These are phyloP conservation scores for Lycodopsis pacificus DNA, from an alignment of 2,797 vertebrate species.

Conservation along the genomic window DNA sequence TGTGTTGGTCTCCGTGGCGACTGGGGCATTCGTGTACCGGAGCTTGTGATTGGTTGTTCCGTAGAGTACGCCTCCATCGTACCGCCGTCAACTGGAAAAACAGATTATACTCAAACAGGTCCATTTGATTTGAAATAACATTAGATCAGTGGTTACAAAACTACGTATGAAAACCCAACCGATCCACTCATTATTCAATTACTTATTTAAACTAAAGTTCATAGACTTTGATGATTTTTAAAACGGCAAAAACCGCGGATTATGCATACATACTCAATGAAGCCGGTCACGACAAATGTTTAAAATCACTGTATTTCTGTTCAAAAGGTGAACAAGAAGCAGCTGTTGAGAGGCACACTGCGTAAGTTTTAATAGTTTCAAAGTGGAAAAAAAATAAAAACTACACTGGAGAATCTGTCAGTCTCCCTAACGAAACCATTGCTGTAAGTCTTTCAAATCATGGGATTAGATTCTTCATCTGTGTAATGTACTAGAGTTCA, in stretches of 20 bases:
- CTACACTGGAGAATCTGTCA: not conserved
- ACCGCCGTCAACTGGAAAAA: slow-evolving; percentile 85
- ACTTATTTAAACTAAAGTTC: not conserved
- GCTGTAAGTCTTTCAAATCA: not conserved
- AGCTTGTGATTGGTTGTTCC: slow-evolving; percentile 89
- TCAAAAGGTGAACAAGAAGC: not conserved
- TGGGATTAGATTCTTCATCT: not conserved
- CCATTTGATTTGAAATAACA: not conserved
- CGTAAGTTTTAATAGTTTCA: not conserved
- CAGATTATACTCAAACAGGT: not conserved
- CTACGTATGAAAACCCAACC: not conserved
- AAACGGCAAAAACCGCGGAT: not conserved
- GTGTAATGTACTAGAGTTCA: not conserved
- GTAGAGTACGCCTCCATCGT: slow-evolving; percentile 87
- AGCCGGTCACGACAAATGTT: too few relatives aligned
- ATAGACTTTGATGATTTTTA: not conserved
- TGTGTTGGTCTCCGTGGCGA: slow-evolving; percentile 91
- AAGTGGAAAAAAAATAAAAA: too few relatives aligned
- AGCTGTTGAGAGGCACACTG: not conserved
- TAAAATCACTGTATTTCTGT: not conserved
- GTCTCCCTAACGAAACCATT: not conserved
- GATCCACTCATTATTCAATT: not conserved
- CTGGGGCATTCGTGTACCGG: slow-evolving; percentile 89
- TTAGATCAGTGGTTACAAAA: not conserved
- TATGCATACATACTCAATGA: too few relatives aligned